Evolutionary conservation across 2,888 invertebrate species (phyloP).

Genomic region (Nemotelus pantherinus): DNA sequence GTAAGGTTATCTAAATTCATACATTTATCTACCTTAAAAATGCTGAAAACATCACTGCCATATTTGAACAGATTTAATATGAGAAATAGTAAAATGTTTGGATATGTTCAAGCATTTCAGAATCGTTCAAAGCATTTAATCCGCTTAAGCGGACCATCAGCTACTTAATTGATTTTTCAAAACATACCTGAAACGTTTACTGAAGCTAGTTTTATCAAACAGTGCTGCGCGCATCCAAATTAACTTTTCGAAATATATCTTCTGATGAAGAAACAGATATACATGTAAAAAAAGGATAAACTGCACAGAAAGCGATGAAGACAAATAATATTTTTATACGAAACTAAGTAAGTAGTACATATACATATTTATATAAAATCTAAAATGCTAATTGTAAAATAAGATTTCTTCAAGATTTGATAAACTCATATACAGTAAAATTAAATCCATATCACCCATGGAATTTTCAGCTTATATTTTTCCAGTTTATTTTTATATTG

Average conservation of each 20-base stretch:
- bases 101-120: background rate
- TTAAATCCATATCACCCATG: too few species aligned
- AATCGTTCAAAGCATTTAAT: slow-evolving; percentile 10
- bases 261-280: slow-evolving; percentile 10
- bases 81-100: background rate
- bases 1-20: background rate
- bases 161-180: too few species aligned
- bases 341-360: slow-evolving; percentile 11
- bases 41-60: slow-evolving; percentile 8
- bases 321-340: slow-evolving; percentile 44
- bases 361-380: slow-evolving; percentile 15
- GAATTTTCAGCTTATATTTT: too few species aligned
- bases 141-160: background rate
- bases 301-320: slow-evolving; percentile 30
- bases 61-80: background rate
- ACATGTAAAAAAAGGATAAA: slow-evolving; percentile 21
- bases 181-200: too few species aligned
- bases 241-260: slow-evolving; percentile 26
- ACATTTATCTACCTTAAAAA: too few species aligned
- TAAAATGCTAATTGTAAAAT: too few species aligned
- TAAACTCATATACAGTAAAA: too few species aligned
- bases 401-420: too few species aligned
- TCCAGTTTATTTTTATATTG: too few species aligned
- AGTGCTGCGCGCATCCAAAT: slow-evolving; percentile 8
- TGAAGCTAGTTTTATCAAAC: background rate